A percentile compares a stretch with the other conserved stretches of the same genome.
Evolutionary conservation across 2,113 vertebrate genomes (phyloP).

Genomic region (Pteropus alecto): DNA sequence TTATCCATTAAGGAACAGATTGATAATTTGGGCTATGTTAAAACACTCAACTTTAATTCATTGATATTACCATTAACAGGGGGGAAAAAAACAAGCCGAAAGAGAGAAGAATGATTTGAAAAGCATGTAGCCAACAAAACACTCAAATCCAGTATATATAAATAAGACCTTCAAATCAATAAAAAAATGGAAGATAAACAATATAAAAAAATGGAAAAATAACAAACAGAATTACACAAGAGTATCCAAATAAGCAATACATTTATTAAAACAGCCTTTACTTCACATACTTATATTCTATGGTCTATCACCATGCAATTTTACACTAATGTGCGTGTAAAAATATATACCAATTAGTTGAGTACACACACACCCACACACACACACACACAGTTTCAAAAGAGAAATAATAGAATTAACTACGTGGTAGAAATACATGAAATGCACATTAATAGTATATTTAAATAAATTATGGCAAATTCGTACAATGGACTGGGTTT

Average conservation of each 20-base stretch:
- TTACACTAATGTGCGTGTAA: neutral
- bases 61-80: neutral
- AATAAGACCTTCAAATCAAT: neutral
- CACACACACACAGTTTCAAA: neutral
- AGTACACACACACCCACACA: neutral
- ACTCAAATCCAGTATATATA: neutral
- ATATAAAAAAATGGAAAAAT: neutral
- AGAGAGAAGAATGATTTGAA: neutral
- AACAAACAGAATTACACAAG: neutral
- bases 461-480: neutral
- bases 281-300: neutral
- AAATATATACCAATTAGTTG: neutral
- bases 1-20: neutral
- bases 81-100: neutral
- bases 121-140: neutral
- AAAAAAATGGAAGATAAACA: neutral
- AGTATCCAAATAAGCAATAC: neutral
- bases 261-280: neutral
- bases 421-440: neutral
- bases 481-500: neutral
- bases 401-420: neutral
- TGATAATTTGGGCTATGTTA: neutral
- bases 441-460: neutral
- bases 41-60: neutral
- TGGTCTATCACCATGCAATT: neutral